Conservation (phyloP, 2,113 vertebrate species). For the Onychorhynchus coronatus region DNA sequence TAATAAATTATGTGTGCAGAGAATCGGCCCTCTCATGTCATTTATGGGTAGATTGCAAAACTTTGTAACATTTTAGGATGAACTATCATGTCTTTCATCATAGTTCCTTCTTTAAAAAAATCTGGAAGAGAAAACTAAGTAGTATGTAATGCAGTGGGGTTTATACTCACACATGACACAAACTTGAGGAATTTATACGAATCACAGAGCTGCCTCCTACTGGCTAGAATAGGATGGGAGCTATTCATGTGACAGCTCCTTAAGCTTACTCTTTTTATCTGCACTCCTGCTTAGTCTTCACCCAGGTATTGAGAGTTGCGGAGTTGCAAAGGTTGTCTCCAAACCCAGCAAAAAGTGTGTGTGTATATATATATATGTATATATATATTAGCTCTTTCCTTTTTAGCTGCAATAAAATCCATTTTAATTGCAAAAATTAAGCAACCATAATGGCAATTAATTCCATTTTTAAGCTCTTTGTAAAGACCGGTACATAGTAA, state of each 20-base stretch:
- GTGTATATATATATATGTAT: background rate
- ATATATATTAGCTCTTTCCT: background rate
- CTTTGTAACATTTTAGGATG: background rate
- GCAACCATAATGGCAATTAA: background rate
- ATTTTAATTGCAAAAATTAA: background rate
- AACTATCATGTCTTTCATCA: background rate
- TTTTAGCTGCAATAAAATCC: background rate
- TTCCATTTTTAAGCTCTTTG: background rate
- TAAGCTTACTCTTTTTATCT: background rate
- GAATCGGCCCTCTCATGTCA: background rate
- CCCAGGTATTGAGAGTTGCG: background rate
- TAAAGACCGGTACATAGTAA: background rate
- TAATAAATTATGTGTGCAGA: background rate
- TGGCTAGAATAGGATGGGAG: background rate
- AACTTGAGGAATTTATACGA: background rate
- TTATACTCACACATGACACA: background rate
- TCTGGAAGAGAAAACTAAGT: background rate
- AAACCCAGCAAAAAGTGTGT: background rate
- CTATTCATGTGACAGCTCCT: background rate
- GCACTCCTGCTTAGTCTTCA: background rate
- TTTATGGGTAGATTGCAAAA: conserved; percentile 8
- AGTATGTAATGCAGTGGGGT: background rate
- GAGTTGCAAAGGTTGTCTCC: background rate
- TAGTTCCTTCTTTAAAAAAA: background rate
- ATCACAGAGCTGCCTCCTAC: background rate